phyloP scores from a whole-genome alignment of 2,888 invertebrate species.

The Drosophila prolongata region DNA sequence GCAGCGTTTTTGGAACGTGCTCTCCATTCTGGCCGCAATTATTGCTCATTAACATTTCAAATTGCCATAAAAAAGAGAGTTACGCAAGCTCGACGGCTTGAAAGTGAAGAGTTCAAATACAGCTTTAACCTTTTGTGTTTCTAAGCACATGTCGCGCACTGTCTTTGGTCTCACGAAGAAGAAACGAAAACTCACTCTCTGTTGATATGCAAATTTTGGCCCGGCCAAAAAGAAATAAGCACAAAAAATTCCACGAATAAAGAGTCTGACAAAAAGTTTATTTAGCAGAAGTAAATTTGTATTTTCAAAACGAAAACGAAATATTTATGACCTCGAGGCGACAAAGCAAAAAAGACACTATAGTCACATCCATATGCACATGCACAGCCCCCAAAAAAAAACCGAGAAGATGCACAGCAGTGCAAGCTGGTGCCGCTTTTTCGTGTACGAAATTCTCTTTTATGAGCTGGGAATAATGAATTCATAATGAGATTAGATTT shows the following conservation, averaged over 20 bases:
- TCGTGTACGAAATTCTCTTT: conserved; percentile 14
- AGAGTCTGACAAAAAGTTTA: conserved; percentile 33
- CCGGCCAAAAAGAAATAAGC: conserved; percentile 15
- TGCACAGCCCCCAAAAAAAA: conserved; percentile 11
- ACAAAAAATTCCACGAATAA: conserved; percentile 22
- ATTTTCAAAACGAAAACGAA: conserved; percentile 55
- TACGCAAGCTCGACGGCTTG: conserved; percentile 22
- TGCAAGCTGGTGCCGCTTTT: conserved; percentile 26
- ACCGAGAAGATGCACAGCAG: conserved; percentile 26
- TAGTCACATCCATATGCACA: conserved; percentile 24
- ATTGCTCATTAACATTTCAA: conserved; percentile 50
- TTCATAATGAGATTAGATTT: conserved; percentile 5
- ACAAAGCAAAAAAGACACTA: conserved; percentile 50
- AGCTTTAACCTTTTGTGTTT: not conserved
- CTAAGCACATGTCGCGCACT: conserved; percentile 47
- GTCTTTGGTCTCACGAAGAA: conserved; percentile 24
- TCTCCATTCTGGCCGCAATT: conserved; percentile 36
- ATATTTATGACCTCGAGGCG: conserved; percentile 71
- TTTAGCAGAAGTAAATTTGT: conserved; percentile 47
- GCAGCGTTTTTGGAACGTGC: conserved; percentile 57
- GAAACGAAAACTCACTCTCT: conserved; percentile 11
- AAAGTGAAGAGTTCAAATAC: conserved; percentile 3
- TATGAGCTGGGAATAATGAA: not conserved
- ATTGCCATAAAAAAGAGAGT: conserved; percentile 43
- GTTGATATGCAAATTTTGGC: conserved; percentile 42